Percentiles rank a stretch among this genome's conserved stretches.
Conservation (phyloP, 92 coral and sea anemone genomes). For the Palythoa caribaeorum region DNA sequence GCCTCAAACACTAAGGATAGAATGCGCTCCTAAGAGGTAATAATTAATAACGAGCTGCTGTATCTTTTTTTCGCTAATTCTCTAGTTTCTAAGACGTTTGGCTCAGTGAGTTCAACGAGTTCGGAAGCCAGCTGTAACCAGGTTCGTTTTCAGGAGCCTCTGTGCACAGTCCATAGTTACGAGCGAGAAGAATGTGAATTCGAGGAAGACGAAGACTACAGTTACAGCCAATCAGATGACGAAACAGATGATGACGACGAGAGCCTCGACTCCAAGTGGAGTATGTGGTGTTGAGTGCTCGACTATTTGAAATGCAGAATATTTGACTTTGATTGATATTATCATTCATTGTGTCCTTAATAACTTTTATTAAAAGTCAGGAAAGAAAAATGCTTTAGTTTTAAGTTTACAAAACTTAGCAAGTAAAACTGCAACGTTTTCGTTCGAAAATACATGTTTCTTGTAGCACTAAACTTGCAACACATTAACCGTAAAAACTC, state of each 20-base stretch:
- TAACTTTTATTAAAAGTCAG: too few relatives aligned
- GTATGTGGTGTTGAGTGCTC: conserved; percentile 75
- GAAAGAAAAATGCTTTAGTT: too few relatives aligned
- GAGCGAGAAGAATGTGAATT: conserved; percentile 80
- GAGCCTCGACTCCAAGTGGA: conserved; percentile 67
- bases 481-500: too few relatives aligned
- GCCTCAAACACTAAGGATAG: too few relatives aligned
- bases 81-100: conserved; percentile 13
- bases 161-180: conserved; percentile 89
- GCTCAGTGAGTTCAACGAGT: conserved; percentile 74
- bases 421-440: too few relatives aligned
- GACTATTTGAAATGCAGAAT: background rate
- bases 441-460: too few relatives aligned
- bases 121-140: conserved; percentile 81
- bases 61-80: background rate
- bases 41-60: background rate
- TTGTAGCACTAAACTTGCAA: too few relatives aligned
- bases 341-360: too few relatives aligned
- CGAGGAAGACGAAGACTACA: conserved; percentile 44
- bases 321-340: background rate
- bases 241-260: conserved; percentile 46
- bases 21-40: too few relatives aligned
- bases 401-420: too few relatives aligned
- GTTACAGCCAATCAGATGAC: conserved; percentile 38
- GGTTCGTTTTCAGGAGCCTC: conserved; percentile 92